Conservation (phyloP, 2,113 vertebrate genomes). For the Hydropotes inermis region DNA sequence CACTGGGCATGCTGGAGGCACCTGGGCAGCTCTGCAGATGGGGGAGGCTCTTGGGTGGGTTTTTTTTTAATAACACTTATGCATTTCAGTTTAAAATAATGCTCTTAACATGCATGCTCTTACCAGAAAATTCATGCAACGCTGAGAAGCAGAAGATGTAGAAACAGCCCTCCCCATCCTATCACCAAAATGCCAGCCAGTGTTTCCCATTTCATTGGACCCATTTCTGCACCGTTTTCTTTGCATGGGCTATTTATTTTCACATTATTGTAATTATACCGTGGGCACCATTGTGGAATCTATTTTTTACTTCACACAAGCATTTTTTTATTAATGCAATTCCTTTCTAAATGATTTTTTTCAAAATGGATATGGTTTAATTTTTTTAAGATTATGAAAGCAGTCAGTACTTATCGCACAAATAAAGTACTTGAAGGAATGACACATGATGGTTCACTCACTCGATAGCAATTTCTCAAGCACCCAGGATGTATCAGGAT, state of each 20-base stretch:
- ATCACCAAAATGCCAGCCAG: not conserved
- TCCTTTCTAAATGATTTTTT: slow-evolving; percentile 46
- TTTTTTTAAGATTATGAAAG: slow-evolving; percentile 27
- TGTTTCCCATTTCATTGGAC: not conserved
- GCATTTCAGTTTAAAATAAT: slow-evolving; percentile 12
- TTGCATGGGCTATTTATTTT: slow-evolving; percentile 40
- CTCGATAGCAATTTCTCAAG: not conserved
- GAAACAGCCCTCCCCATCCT: not conserved
- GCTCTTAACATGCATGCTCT: not conserved
- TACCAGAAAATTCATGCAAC: not conserved
- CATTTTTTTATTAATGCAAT: slow-evolving; percentile 66
- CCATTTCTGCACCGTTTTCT: not conserved
- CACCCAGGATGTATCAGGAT: not conserved
- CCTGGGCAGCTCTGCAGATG: not conserved
- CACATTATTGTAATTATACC: slow-evolving; percentile 54
- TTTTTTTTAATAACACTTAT: not conserved
- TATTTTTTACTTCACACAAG: slow-evolving; percentile 44
- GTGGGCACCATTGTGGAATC: slow-evolving; percentile 17
- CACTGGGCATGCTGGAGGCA: not conserved
- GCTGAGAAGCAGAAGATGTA: not conserved
- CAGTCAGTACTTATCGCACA: not conserved
- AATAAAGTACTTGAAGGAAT: slow-evolving; percentile 4
- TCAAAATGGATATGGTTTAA: slow-evolving; percentile 22
- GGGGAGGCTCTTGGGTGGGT: not conserved
- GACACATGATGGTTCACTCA: not conserved